Conservation (phyloP, 2,888 invertebrate genomes). For the Ligdia adustata region DNA sequence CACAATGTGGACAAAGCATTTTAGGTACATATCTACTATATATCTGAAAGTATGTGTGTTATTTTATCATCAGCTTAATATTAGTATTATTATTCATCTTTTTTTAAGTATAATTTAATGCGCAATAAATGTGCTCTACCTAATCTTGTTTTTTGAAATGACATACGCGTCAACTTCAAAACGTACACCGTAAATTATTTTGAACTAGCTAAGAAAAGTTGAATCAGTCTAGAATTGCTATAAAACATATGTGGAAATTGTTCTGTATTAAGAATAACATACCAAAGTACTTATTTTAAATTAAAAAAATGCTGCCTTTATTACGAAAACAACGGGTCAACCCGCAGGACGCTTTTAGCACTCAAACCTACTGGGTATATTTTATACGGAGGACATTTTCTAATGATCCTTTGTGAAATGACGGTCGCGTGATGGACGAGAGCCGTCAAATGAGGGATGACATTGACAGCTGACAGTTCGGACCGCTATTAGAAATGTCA, state of each 20-base stretch:
- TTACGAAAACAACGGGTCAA: not conserved
- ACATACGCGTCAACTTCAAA: no score
- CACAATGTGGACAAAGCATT: not conserved
- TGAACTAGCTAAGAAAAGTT: no score
- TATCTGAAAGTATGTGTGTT: not conserved
- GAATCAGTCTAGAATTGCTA: no score
- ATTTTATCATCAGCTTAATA: not conserved
- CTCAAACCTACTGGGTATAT: not conserved
- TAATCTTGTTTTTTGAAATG: no score
- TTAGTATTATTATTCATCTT: not conserved
- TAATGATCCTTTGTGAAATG: slow-evolving; percentile 34
- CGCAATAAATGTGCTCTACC: no score
- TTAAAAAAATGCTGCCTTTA: not conserved
- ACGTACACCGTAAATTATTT: no score
- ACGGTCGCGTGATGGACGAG: slow-evolving; percentile 28
- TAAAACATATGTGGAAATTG: not conserved
- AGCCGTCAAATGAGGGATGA: slow-evolving; percentile 29
- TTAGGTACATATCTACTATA: not conserved
- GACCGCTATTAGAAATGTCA: slow-evolving; percentile 30
- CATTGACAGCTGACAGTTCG: slow-evolving; percentile 36
- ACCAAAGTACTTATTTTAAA: not conserved
- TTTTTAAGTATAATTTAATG: not conserved
- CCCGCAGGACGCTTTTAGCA: not conserved
- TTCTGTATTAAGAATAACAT: not conserved
- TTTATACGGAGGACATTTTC: slow-evolving; percentile 39